Percentiles rank a stretch among this genome's conserved stretches.
phyloP scores from a whole-genome alignment of 2,888 invertebrate genomes.

The Netelia virgata region DNA sequence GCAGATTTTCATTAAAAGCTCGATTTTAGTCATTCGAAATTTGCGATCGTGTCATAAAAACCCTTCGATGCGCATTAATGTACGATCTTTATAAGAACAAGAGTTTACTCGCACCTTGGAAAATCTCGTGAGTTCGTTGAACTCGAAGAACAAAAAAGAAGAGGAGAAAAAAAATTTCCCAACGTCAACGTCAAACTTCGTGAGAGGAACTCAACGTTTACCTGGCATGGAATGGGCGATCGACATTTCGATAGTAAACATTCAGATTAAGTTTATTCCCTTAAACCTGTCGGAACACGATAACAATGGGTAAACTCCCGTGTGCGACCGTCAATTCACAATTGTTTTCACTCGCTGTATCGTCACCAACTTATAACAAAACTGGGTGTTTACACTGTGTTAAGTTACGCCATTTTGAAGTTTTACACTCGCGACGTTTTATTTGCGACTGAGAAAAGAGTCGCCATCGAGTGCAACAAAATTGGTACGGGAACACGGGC shows the following conservation, averaged over 20 bases:
- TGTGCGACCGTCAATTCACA: slow-evolving; percentile 26
- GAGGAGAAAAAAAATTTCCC: slow-evolving; percentile 46
- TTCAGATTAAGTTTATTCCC: slow-evolving; percentile 80
- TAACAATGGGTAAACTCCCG: slow-evolving; percentile 52
- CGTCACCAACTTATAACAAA: slow-evolving; percentile 74
- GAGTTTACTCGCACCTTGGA: background rate
- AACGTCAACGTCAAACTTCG: slow-evolving; percentile 70
- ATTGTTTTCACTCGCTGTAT: slow-evolving; percentile 54
- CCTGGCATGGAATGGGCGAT: slow-evolving; percentile 85
- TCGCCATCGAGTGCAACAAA: slow-evolving; percentile 18
- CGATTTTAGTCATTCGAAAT: background rate
- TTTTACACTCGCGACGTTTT: slow-evolving; percentile 76
- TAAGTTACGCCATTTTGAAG: slow-evolving; percentile 83
- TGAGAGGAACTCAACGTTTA: slow-evolving; percentile 73
- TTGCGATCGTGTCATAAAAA: slow-evolving; percentile 3
- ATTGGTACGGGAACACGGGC: background rate
- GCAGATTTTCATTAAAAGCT: slow-evolving; percentile 15
- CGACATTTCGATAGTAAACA: slow-evolving; percentile 84
- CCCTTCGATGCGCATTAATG: background rate
- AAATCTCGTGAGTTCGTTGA: slow-evolving; percentile 42
- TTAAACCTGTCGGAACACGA: slow-evolving; percentile 74
- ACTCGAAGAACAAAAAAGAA: slow-evolving; percentile 21
- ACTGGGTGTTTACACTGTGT: slow-evolving; percentile 82
- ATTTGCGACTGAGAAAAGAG: slow-evolving; percentile 70
- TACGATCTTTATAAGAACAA: background rate